phyloP scores from a whole-genome alignment of 2,113 vertebrate species.

The Amphiprion ocellaris region DNA sequence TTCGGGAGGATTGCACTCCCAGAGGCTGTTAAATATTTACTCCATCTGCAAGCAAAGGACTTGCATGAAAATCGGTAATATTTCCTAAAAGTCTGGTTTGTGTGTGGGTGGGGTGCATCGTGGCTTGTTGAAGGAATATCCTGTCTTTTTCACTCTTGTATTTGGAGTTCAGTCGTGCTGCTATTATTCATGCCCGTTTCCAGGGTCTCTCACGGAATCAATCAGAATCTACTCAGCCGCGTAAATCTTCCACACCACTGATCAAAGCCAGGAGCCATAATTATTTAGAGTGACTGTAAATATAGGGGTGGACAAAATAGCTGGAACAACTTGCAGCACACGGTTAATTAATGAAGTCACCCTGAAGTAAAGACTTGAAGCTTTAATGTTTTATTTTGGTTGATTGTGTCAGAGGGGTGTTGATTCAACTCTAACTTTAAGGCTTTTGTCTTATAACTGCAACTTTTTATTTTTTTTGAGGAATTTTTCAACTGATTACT shows the following conservation, averaged over 20 bases:
- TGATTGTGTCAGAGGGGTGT: too few species aligned
- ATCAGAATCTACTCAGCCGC: conserved; percentile 42
- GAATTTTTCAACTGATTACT: background rate
- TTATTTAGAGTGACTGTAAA: conserved; percentile 33
- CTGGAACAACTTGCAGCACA: background rate
- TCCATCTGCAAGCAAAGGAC: conserved; percentile 35
- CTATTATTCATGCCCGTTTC: conserved; percentile 53
- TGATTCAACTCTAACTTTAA: too few species aligned
- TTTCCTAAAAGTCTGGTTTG: conserved; percentile 47
- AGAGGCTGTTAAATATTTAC: conserved; percentile 47
- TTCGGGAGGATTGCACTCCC: conserved; percentile 27
- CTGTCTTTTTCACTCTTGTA: conserved; percentile 33
- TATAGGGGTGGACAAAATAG: background rate
- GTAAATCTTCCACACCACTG: conserved; percentile 48
- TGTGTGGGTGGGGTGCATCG: conserved; percentile 34
- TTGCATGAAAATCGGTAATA: conserved; percentile 51
- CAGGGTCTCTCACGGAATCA: conserved; percentile 52
- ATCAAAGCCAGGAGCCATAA: conserved; percentile 47
- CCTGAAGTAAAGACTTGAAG: background rate
- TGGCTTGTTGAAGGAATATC: conserved; percentile 34
- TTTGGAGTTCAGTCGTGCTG: conserved; percentile 53
- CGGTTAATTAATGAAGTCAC: background rate
- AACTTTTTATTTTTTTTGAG: background rate
- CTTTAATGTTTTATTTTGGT: background rate
- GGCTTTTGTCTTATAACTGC: too few species aligned